Evolutionary conservation across 2,888 invertebrate genomes (phyloP).

Genomic region (Caenorhabditis sp.): DNA sequence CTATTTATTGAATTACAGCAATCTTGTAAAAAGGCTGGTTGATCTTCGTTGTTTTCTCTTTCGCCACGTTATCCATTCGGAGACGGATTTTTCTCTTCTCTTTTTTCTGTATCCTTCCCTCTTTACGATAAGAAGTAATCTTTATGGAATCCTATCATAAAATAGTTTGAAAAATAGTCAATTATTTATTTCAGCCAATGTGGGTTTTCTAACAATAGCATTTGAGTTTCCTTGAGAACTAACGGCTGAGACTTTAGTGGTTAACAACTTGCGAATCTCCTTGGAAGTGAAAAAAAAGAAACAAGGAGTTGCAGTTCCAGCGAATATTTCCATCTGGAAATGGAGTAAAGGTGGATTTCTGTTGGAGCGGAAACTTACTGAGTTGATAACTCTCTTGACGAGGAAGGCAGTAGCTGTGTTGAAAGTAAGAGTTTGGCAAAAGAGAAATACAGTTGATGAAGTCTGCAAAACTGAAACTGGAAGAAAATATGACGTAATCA

Average conservation of each 20-base stretch:
- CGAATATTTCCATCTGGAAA: slow-evolving; percentile 36
- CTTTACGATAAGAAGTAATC: slow-evolving; percentile 12
- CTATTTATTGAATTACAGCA: slow-evolving; percentile 43
- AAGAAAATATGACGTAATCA: not conserved
- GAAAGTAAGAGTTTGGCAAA: slow-evolving; percentile 46
- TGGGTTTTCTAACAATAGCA: not conserved
- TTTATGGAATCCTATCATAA: too few species aligned
- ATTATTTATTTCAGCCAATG: slow-evolving; percentile 8
- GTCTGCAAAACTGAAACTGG: slow-evolving; percentile 17
- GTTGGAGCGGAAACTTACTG: slow-evolving; percentile 27
- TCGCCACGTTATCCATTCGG: not conserved
- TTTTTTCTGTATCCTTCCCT: too few species aligned
- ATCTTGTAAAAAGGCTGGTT: slow-evolving; percentile 22
- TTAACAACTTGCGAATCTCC: slow-evolving; percentile 31
- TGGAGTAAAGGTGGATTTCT: not conserved
- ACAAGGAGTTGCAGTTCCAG: slow-evolving; percentile 49
- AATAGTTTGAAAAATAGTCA: slow-evolving; percentile 33
- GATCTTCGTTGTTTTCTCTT: not conserved
- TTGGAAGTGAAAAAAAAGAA: slow-evolving; percentile 53
- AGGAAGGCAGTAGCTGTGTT: slow-evolving; percentile 32
- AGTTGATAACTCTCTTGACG: slow-evolving; percentile 49
- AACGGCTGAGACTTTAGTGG: slow-evolving; percentile 28
- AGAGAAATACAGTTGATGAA: slow-evolving; percentile 47
- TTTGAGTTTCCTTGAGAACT: slow-evolving; percentile 34
- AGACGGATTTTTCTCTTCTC: not conserved